Conservation (phyloP, 2,113 vertebrate species). For the Myotis yumanensis region DNA sequence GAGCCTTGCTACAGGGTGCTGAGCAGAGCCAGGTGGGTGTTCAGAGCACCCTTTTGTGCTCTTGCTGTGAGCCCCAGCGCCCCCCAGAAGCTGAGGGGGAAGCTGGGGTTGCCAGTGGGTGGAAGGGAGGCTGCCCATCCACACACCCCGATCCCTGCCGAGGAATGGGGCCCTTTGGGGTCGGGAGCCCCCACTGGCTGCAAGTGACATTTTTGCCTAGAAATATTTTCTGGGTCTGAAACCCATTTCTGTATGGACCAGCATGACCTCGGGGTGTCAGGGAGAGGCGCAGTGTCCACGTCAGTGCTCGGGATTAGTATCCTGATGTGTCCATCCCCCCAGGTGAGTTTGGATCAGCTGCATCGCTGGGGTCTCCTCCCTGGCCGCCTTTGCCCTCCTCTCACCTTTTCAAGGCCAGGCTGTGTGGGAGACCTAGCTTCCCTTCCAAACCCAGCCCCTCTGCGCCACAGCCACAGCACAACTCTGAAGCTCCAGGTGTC, state of each 20-base stretch:
- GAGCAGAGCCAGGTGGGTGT: not conserved
- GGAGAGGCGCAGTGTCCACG: not conserved
- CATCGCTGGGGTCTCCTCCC: not conserved
- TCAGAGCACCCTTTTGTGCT: not conserved
- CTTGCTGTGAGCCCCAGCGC: not conserved
- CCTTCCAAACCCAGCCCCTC: not conserved
- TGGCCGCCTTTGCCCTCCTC: not conserved
- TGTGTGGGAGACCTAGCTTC: not conserved
- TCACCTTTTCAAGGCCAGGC: not conserved
- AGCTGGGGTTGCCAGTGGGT: not conserved
- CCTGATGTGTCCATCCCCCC: not conserved
- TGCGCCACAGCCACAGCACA: accelerated
- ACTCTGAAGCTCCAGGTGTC: not conserved
- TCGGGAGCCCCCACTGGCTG: not conserved
- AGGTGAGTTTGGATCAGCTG: not conserved
- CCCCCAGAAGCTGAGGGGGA: not conserved
- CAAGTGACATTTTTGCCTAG: not conserved
- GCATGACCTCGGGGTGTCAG: no score
- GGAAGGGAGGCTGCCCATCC: not conserved
- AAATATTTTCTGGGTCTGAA: not conserved
- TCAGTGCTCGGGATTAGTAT: no score
- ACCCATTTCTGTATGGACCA: not conserved
- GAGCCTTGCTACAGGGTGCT: slow-evolving; percentile 60
- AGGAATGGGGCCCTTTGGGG: not conserved
- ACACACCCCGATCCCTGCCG: not conserved